Evolutionary conservation across 2,888 invertebrate species (phyloP), one percentile per base, ranked within the genome.

Genomic region (Drosophila acutilabella): DNA sequence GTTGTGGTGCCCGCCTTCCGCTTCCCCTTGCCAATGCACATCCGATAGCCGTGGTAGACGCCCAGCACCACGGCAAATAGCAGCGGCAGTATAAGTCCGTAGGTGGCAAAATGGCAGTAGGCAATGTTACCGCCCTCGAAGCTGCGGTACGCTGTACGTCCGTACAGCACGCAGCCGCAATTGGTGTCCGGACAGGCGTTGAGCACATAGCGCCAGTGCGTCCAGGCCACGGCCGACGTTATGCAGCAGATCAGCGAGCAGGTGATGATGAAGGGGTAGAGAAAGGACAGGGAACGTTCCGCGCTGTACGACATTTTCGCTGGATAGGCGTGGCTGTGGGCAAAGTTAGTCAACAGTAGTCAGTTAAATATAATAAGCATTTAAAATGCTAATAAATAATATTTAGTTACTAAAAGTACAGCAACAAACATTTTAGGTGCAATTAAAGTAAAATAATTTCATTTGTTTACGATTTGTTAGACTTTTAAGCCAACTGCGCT

Each of bases 101-200:
- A 95, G 58, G 95, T 94, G n/a, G 95, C 94, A 93, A 94, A 95
- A 71, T 95, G 92, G 79, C 96, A 96, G 67, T 94, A 94, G 0
- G 94, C 94, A 69, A 94, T 94, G 74, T 94, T 94, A 1, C 95
- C 95, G 48, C 96, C 95, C 91, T 93, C 94, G 81, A 95, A 96
- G 79, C 93, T 94, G 44, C 93, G 94, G 57, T 92, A 93, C 14
- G 95, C 94, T 80, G 94, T 94, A 58, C 94, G 92, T 2, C 95
- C 95, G 89, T 94, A 95, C 41, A 96, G 92, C 79, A 95, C 95
- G 81, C 96, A 96, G 44, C 95, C 95, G 83, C 95, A 96, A 83
- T 95, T 95, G 4, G 93, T 94, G 78, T 95, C 94, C 48, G 93
- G 93, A 78, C 95, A 95, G 48, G 94, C 94, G 81, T 95, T 95